phyloP scores from a whole-genome alignment of 2,888 invertebrate species.

The Listrodromus nycthemerus region DNA sequence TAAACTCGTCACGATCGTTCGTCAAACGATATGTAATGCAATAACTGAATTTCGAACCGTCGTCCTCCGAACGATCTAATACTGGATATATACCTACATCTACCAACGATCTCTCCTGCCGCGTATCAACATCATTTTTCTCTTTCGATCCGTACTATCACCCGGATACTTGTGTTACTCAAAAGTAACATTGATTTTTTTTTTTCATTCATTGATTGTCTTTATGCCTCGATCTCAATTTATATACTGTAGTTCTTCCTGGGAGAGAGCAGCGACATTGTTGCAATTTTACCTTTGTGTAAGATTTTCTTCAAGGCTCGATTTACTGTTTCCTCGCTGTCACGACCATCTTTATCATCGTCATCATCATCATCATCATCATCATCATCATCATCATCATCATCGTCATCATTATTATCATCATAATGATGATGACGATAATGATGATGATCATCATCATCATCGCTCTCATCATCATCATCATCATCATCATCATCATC shows the following conservation, averaged over 20 bases:
- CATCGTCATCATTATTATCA: constrained; percentile 80
- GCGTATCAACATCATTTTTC: constrained; percentile 62
- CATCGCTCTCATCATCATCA: constrained; percentile 83
- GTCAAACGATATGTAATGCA: constrained; percentile 30
- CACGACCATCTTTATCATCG: constrained; percentile 68
- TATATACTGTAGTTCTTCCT: constrained; percentile 48
- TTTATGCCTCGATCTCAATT: constrained; percentile 54
- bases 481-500: constrained; percentile 83
- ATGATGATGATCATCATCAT: constrained; percentile 85
- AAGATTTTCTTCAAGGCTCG: constrained; percentile 75
- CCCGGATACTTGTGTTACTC: constrained; percentile 53
- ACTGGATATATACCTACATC: constrained; percentile 69
- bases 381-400: constrained; percentile 84
- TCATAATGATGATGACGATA: constrained; percentile 86
- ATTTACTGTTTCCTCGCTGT: constrained; percentile 64
- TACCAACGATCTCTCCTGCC: constrained; percentile 64
- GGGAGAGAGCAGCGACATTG: constrained; percentile 74
- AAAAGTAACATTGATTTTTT: constrained; percentile 43
- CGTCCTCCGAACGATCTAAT: constrained; percentile 66
- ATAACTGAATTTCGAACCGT: constrained; percentile 60
- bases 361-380: constrained; percentile 83
- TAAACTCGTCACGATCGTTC: constrained; percentile 55
- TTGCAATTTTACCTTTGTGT: constrained; percentile 81
- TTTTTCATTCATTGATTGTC: constrained; percentile 18
- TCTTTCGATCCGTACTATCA: constrained; percentile 56